Percentiles rank a stretch among this genome's conserved stretches.
phyloP scores from a whole-genome alignment of 2,888 invertebrate species.

The Rugalucina vietnamica region DNA sequence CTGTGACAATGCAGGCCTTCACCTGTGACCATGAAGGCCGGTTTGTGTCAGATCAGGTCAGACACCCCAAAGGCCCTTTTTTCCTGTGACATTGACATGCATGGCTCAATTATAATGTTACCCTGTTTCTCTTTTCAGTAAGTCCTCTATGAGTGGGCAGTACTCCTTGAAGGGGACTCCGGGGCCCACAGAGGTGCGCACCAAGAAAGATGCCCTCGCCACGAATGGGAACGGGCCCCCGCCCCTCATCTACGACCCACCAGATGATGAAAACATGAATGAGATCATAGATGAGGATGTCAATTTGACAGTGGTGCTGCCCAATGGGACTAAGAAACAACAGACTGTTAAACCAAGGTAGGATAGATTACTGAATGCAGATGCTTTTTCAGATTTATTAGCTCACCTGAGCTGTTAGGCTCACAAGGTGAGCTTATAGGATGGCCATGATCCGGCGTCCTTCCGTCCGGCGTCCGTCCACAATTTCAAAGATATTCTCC shows the following conservation, averaged over 20 bases:
- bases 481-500: no score
- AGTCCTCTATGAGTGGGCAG: slow-evolving; percentile 71
- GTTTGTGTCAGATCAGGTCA: no score
- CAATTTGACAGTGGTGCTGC: slow-evolving; percentile 65
- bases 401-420: no score
- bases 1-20: no score
- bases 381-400: no score
- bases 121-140: slow-evolving; percentile 65
- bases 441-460: no score
- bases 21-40: no score
- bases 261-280: slow-evolving; percentile 76
- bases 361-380: no score
- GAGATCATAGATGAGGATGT: slow-evolving; percentile 72
- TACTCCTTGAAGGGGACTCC: slow-evolving; percentile 68
- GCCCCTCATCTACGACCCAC: slow-evolving; percentile 67
- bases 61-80: no score
- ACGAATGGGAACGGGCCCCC: slow-evolving; percentile 71
- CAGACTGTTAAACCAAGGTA: slow-evolving; percentile 72
- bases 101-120: not conserved
- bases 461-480: no score
- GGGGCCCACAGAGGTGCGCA: slow-evolving; percentile 52
- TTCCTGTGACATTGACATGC: no score
- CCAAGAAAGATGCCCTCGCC: slow-evolving; percentile 53
- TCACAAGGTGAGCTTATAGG: no score
- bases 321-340: slow-evolving; percentile 58